These are phyloP conservation scores for Falco berigora DNA, from an alignment of 2,797 vertebrate species.

Conservation along the genomic window DNA sequence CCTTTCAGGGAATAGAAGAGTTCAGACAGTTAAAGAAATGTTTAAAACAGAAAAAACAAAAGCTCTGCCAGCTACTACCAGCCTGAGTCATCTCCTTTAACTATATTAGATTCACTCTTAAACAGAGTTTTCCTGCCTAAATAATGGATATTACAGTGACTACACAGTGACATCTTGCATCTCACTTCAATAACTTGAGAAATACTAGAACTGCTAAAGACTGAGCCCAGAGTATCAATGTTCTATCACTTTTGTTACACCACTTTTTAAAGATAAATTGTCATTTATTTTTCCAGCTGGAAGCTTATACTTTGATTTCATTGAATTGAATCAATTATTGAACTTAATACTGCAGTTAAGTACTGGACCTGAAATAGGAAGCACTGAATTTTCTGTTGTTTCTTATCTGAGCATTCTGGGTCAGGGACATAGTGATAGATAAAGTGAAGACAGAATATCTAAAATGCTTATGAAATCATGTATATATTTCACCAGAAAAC, in stretches of 20 bases:
- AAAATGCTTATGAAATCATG: not conserved
- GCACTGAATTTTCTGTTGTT: not conserved
- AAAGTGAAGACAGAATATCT: not conserved
- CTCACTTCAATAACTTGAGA: not conserved
- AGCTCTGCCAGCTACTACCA: not conserved
- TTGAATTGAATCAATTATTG: not conserved
- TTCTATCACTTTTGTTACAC: not conserved
- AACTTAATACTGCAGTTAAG: not conserved
- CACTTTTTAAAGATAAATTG: not conserved
- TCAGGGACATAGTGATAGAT: not conserved
- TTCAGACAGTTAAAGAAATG: not conserved
- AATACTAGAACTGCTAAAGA: not conserved
- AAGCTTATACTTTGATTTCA: not conserved
- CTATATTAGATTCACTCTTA: not conserved
- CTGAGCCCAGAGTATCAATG: not conserved
- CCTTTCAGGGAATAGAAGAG: not conserved
- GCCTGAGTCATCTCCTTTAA: not conserved
- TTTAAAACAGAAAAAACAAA: not conserved
- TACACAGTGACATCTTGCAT: not conserved
- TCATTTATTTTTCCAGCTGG: not conserved
- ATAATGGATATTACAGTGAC: not conserved
- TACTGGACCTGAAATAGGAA: not conserved
- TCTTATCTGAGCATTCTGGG: not conserved
- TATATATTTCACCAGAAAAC: not conserved
- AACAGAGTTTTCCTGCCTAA: not conserved